Evolutionary conservation across 2,888 invertebrate species (phyloP), one percentile per base, ranked within the genome.

Genomic region (Torymus texanus): DNA sequence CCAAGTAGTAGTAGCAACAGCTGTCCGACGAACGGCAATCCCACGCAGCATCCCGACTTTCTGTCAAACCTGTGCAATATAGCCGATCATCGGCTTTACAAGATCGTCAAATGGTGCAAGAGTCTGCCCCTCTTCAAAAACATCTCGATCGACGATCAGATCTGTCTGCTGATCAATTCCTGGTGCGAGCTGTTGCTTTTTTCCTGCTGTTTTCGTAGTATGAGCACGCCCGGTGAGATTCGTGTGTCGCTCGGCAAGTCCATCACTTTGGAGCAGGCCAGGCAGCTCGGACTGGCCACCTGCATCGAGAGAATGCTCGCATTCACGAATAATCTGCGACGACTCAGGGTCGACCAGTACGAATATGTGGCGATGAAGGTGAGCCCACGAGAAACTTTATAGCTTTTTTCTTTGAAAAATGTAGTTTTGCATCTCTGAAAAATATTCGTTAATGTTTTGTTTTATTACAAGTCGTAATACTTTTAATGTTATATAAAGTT

Each of bases 81-180:
- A 81, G 98, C 98, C 65, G 98, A 98, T 91, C 97, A 98, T 90
- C 93, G 98, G 67, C 93, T 98, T 18, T 98, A 98, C 90, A 97
- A 98, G 92, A 97, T 98, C 85, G 98, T 98, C 82, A 97, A 98
- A 90, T 98, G 98, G 98, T 98, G 98, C 92, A 97, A 98, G 90
- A 98, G 97, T 90, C 91, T 98, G 89, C 98, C 98, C 16, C 93
- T 98, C 41, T 98, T 98, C 90, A 97, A 98, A 90, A 97, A 97
- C 91, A 98, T 98, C 86, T 97, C 97, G 87, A 98, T 98, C 90
- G 98, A 98, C 91, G 98, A 98, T 92, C 98, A 98, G 92, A 98
- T 98, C 87, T 96, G 97, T 88, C 92, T 98, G 88, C 93, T 98
- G 84, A 98, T 98, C 88, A 98, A 98, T 91, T 97, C 98, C 82